These are phyloP conservation scores for Dermolepida albohirtum DNA, from an alignment of 2,888 invertebrate genomes.

Conservation along the genomic window DNA sequence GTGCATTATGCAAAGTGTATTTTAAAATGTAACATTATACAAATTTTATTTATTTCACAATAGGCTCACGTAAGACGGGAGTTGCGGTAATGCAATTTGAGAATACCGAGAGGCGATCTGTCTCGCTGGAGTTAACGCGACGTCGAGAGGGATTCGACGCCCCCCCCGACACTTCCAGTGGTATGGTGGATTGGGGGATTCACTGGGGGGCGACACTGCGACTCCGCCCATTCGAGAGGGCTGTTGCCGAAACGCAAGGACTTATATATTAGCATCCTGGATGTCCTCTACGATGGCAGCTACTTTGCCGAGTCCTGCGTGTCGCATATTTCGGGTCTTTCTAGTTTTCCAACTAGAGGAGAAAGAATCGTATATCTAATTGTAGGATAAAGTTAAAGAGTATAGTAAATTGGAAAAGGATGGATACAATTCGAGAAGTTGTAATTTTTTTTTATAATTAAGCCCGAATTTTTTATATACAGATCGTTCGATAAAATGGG, in stretches of 20 bases:
- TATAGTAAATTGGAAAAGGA: too few relatives aligned
- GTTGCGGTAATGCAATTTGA: constrained; percentile 66
- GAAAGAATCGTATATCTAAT: too few relatives aligned
- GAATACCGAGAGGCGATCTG: constrained; percentile 65
- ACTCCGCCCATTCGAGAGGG: constrained; percentile 46
- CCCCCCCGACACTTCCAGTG: constrained; percentile 23
- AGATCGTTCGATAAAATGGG: too few relatives aligned
- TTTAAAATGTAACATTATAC: constrained; percentile 66
- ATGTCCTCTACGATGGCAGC: constrained; percentile 48
- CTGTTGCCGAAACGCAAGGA: constrained; percentile 51
- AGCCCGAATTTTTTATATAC: too few relatives aligned
- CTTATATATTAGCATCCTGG: constrained; percentile 58
- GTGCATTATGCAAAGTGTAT: constrained; percentile 65
- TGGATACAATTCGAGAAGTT: too few relatives aligned
- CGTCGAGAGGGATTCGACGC: constrained; percentile 11
- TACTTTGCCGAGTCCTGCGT: constrained; percentile 10
- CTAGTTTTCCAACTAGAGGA: too few relatives aligned
- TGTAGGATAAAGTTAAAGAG: too few relatives aligned
- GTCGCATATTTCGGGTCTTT: too few relatives aligned
- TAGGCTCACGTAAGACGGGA: constrained; percentile 65
- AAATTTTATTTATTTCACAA: constrained; percentile 67
- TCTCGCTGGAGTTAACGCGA: constrained; percentile 54
- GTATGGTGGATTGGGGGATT: constrained; percentile 32
- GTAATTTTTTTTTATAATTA: too few relatives aligned
- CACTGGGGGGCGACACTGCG: constrained; percentile 10